These are phyloP conservation scores for Melanerpes aurifrons DNA, from an alignment of 2,113 vertebrate species.

Conservation along the genomic window DNA sequence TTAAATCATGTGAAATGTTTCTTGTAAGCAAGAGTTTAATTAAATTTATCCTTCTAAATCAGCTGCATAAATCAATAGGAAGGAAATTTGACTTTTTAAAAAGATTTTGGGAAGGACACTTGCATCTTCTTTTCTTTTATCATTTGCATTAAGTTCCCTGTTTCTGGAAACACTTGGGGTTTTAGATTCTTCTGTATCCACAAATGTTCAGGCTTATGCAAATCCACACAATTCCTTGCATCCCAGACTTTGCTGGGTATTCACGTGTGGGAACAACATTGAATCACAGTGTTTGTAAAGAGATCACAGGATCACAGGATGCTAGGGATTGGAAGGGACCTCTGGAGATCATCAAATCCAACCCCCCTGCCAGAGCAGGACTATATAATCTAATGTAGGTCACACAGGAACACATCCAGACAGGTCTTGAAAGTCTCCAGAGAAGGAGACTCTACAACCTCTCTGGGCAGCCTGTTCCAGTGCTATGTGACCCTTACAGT, in stretches of 20 bases:
- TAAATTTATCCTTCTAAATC: not conserved
- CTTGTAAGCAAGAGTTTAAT: not conserved
- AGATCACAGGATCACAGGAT: not conserved
- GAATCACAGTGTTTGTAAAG: not conserved
- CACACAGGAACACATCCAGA: too few species aligned
- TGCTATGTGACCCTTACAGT: too few species aligned
- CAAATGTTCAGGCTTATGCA: not conserved
- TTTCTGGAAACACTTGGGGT: not conserved
- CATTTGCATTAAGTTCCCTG: not conserved
- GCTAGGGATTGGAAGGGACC: too few species aligned
- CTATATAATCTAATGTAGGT: too few species aligned
- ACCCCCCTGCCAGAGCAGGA: too few species aligned
- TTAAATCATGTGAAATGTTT: not conserved
- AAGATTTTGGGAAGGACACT: not conserved
- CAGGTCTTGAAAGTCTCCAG: too few species aligned
- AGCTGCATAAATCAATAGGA: not conserved
- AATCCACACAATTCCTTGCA: not conserved
- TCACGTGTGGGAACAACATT: not conserved
- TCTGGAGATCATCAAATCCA: too few species aligned
- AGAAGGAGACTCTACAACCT: too few species aligned
- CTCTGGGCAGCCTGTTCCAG: too few species aligned
- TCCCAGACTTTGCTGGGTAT: not conserved
- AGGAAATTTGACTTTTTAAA: not conserved
- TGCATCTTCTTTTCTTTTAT: not conserved
- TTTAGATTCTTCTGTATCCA: not conserved